Evolutionary conservation across 2,113 vertebrate genomes (phyloP).

Genomic region (Atherinomorus stipes): DNA sequence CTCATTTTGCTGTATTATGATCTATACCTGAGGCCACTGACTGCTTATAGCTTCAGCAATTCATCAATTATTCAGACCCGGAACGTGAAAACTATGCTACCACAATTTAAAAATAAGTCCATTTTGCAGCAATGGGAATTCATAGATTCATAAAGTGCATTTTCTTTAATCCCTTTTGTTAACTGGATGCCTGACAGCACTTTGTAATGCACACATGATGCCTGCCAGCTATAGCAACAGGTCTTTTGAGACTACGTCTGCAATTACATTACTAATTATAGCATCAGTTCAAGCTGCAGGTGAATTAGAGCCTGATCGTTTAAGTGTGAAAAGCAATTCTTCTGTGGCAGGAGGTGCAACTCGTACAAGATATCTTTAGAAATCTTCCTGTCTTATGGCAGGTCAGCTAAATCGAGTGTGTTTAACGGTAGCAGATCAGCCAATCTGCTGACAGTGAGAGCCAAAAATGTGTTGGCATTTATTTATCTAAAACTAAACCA

Average conservation of each 20-base stretch:
- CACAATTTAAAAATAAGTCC: neutral
- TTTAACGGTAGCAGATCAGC: neutral
- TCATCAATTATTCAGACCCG: neutral
- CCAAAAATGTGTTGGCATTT: neutral
- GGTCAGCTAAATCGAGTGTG: neutral
- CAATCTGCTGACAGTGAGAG: neutral
- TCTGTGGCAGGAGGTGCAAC: constrained; percentile 8
- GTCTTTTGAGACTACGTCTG: constrained; percentile 53
- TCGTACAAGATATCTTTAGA: neutral
- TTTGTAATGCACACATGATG: constrained; percentile 6
- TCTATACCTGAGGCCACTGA: too few relatives aligned
- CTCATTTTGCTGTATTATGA: neutral
- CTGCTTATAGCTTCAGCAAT: neutral
- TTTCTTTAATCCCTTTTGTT: constrained; percentile 43
- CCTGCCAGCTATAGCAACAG: constrained; percentile 71
- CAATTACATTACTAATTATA: constrained; percentile 70
- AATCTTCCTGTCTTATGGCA: neutral
- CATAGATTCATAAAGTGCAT: constrained; percentile 44
- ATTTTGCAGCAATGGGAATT: constrained; percentile 9
- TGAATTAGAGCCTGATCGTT: constrained; percentile 47
- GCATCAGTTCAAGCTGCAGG: constrained; percentile 63
- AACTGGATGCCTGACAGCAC: constrained; percentile 24
- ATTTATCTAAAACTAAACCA: constrained; percentile 8
- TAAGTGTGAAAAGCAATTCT: constrained; percentile 27
- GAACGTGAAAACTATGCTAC: neutral